Percentiles rank a stretch among this genome's conserved stretches.
phyloP scores from a whole-genome alignment of 1,140 invertebrate species.

The Mercenaria mercenaria region DNA sequence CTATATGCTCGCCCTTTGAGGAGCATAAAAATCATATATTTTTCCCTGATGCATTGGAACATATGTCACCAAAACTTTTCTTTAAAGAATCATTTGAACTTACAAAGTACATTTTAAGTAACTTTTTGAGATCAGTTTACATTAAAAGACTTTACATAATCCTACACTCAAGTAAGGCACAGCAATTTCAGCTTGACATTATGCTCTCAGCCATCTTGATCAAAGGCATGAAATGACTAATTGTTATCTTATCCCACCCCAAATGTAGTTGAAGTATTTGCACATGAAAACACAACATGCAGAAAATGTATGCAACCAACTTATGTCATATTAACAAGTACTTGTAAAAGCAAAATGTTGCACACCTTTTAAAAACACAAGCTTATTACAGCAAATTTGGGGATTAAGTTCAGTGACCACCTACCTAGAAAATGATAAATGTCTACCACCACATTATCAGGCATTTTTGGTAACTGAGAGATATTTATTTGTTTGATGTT shows the following conservation, averaged over 20 bases:
- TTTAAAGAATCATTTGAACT: too few relatives aligned
- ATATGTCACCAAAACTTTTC: too few relatives aligned
- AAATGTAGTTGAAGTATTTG: constrained; percentile 58
- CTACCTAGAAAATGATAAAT: constrained; percentile 19
- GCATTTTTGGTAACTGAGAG: not conserved
- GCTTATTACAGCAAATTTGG: constrained; percentile 21
- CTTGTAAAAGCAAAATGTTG: constrained; percentile 14
- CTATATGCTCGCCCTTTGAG: too few relatives aligned
- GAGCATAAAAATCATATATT: too few relatives aligned
- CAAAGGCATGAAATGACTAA: constrained; percentile 46
- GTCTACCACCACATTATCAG: not conserved
- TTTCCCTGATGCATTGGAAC: too few relatives aligned
- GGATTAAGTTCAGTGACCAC: constrained; percentile 39
- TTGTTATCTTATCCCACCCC: constrained; percentile 33
- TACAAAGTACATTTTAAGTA: too few relatives aligned
- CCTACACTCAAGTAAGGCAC: not conserved
- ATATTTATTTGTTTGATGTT: too few relatives aligned
- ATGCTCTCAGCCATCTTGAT: constrained; percentile 1
- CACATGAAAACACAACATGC: constrained; percentile 1
- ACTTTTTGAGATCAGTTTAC: not conserved
- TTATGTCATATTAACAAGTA: constrained; percentile 4
- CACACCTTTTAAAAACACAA: constrained; percentile 49
- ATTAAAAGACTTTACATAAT: not conserved
- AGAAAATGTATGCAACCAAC: constrained; percentile 14
- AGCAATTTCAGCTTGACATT: constrained; percentile 37